phyloP scores from a whole-genome alignment of 2,113 vertebrate species.

The Phoenicopterus ruber region DNA sequence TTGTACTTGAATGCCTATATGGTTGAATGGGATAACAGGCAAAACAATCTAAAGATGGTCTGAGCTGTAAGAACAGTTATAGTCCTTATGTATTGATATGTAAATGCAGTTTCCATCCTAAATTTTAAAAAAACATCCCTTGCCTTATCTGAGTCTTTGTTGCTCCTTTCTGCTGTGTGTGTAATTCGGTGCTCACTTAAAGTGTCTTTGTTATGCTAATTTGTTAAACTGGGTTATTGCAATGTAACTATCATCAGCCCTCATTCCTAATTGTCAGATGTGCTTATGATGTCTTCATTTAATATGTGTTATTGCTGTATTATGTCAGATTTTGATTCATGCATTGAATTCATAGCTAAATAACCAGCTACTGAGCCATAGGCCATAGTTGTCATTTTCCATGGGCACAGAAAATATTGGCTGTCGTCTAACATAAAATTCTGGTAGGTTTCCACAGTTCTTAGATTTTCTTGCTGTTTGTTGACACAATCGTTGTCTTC shows the following conservation, averaged over 20 bases:
- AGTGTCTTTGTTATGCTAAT: background rate
- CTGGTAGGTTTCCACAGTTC: background rate
- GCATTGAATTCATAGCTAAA: background rate
- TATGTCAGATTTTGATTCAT: background rate
- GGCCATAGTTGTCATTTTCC: background rate
- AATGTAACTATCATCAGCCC: background rate
- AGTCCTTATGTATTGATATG: background rate
- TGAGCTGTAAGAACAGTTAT: background rate
- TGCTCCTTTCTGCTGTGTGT: background rate
- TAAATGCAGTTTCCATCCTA: background rate
- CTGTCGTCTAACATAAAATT: background rate
- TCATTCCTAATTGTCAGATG: background rate
- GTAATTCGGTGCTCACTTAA: background rate
- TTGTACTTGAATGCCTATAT: background rate
- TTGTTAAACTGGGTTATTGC: background rate
- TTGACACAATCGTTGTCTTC: background rate
- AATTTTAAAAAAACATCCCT: background rate
- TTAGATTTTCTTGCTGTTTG: background rate
- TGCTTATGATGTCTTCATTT: background rate
- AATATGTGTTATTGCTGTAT: background rate
- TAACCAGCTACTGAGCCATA: background rate
- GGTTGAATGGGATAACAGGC: background rate
- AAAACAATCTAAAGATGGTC: background rate
- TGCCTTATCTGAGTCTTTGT: background rate
- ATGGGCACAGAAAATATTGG: background rate